Conservation (phyloP, 2,797 vertebrate genomes). For the Spondyliosoma cantharus region DNA sequence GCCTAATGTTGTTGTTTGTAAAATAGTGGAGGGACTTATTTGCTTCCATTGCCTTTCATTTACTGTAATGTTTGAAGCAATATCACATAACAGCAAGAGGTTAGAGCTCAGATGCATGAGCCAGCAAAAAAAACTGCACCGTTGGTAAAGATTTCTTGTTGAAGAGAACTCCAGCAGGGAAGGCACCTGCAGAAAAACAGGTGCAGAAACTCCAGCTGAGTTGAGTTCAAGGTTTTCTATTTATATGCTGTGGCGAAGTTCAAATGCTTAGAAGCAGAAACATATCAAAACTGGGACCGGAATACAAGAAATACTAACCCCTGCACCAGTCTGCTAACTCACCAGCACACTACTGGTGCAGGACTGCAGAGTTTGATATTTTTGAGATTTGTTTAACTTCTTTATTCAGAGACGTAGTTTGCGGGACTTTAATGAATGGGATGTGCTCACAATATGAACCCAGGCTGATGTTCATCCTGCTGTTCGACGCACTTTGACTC, state of each 20-base stretch:
- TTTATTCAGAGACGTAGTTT: background rate
- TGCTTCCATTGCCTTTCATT: no score
- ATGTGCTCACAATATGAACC: background rate
- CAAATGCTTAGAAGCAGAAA: background rate
- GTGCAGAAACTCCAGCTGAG: constrained; percentile 13
- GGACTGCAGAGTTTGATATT: background rate
- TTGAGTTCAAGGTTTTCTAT: background rate
- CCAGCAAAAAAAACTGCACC: background rate
- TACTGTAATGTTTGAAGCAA: background rate
- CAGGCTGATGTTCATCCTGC: constrained; percentile 6
- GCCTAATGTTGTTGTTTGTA: no score
- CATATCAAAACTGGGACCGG: background rate
- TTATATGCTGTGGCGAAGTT: constrained; percentile 40
- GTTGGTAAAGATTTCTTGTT: background rate
- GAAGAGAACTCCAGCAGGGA: background rate
- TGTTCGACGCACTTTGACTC: constrained; percentile 1
- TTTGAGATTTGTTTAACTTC: no score
- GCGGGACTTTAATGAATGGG: background rate
- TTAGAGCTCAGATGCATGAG: background rate
- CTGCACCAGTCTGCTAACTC: background rate
- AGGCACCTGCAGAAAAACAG: constrained; percentile 27
- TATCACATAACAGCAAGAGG: background rate
- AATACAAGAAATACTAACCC: background rate
- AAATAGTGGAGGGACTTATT: no score
- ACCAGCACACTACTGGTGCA: background rate